Conservation (phyloP, 2,113 vertebrate genomes). For the Genyomyrus donnyi region DNA sequence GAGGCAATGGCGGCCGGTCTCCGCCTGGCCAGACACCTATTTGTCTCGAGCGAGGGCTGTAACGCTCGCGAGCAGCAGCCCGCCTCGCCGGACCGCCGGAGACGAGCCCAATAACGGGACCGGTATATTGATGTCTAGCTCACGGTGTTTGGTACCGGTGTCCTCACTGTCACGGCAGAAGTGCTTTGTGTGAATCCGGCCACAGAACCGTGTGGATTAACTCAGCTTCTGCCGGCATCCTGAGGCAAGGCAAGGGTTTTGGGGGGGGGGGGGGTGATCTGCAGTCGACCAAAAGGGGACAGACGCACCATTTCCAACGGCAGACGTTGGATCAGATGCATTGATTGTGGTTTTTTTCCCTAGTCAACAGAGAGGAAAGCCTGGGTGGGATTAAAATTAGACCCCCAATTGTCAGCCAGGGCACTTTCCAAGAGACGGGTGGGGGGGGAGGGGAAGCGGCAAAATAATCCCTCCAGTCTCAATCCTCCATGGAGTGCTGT, state of each 20-base stretch:
- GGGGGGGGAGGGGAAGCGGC: background rate
- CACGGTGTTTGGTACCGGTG: background rate
- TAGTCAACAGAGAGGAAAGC: background rate
- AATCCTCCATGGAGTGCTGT: background rate
- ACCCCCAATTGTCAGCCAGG: background rate
- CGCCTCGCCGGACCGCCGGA: background rate
- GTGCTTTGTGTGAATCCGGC: background rate
- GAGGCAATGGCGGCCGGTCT: background rate
- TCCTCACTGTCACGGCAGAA: background rate
- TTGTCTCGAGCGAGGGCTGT: background rate
- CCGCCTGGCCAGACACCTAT: background rate
- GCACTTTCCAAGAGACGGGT: background rate
- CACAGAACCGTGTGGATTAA: background rate
- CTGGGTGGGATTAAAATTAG: constrained; percentile 12
- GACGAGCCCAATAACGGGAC: background rate
- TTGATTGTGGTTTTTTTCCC: background rate
- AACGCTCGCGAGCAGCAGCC: background rate
- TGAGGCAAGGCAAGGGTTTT: background rate
- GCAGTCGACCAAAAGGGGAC: background rate
- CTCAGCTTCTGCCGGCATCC: background rate
- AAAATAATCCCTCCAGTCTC: background rate
- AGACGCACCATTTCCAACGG: background rate
- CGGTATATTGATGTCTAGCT: background rate
- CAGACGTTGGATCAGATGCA: background rate
- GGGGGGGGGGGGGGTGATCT: background rate